phyloP scores from a whole-genome alignment of 2,113 vertebrate genomes.

The Sander lucioperca region DNA sequence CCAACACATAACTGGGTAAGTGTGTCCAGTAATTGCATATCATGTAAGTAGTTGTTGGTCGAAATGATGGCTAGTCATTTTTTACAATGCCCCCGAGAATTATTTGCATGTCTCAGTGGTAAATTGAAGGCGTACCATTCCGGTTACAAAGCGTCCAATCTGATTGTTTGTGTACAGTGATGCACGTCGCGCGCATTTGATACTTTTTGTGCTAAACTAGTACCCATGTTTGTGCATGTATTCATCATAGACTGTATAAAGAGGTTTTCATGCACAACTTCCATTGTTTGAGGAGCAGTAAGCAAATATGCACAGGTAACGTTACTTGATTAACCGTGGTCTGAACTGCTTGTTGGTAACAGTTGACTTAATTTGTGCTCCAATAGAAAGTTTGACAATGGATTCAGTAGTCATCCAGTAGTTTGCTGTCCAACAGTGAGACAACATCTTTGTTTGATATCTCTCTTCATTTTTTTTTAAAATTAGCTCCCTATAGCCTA shows the following conservation, averaged over 20 bases:
- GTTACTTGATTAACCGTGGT: background rate
- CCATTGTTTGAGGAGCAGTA: slow-evolving; percentile 8
- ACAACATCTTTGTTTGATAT: background rate
- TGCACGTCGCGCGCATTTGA: slow-evolving; percentile 35
- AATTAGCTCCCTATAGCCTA: too few species aligned
- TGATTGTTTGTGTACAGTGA: slow-evolving; percentile 36
- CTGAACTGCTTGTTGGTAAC: background rate
- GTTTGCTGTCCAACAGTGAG: background rate
- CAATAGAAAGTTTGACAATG: background rate
- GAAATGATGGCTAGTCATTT: background rate
- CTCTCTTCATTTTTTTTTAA: background rate
- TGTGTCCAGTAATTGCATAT: slow-evolving; percentile 43
- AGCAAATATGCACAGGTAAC: slow-evolving; percentile 26
- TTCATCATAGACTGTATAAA: background rate
- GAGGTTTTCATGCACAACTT: background rate
- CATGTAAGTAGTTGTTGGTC: background rate
- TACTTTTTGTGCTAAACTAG: slow-evolving; percentile 17
- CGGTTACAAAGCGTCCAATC: background rate
- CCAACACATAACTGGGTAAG: slow-evolving; percentile 68
- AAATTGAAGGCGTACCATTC: slow-evolving; percentile 13
- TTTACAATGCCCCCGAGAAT: background rate
- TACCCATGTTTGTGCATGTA: background rate
- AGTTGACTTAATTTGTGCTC: background rate
- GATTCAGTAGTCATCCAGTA: background rate
- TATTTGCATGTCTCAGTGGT: background rate